Base-by-base conservation (phyloP, 2,797 vertebrate species). In the Microcaecilia unicolor region DNA sequence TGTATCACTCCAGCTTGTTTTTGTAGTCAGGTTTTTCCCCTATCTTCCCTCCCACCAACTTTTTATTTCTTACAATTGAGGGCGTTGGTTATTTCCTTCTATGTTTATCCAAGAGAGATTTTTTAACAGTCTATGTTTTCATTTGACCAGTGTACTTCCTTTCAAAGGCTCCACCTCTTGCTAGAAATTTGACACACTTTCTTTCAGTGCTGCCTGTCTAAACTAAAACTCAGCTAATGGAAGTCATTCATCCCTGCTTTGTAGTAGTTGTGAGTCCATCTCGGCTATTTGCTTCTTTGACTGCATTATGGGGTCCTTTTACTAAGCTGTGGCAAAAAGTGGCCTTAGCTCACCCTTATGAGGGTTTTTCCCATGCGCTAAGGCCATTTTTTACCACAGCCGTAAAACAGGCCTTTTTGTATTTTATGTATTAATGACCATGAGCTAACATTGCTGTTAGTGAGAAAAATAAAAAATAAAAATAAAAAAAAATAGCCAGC, bases 31-130 rank as follows among this genome's bases (percentile, higher is more conserved):
- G 67, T 55, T 37, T 44, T 33, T 55, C 52, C 42, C 62, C 51
- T 26, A 24, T 42, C 52, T n/a, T n/a, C n/a, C n/a, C n/a, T n/a
- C n/a, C n/a, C n/a, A n/a, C n/a, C n/a, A n/a, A n/a, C n/a, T n/a
- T n/a, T n/a, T n/a, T n/a, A n/a, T n/a, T n/a, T n/a, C n/a, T 76
- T 78, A 89, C 83, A 90, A 86, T 90, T 85, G 77, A 84, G 86
- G 87, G 88, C 29, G 86, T 81, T 71, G 41, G 59, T 71, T 68
- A 73, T 78, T 92, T 92, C 89, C 86, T 82, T 17, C 50, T 36
- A 20, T 83, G 80, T 87, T 90, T 88, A 70, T 88, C 67, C 83
- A 74, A 85, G 76, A 78, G 58, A 68, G 51, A 42, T 58, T 73
- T n/a, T 84, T 85, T 74, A 86, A n/a, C 84, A 88, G 90, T 88